Evolutionary conservation across 1,140 invertebrate species (phyloP).

Genomic region (Formica exsecta): DNA sequence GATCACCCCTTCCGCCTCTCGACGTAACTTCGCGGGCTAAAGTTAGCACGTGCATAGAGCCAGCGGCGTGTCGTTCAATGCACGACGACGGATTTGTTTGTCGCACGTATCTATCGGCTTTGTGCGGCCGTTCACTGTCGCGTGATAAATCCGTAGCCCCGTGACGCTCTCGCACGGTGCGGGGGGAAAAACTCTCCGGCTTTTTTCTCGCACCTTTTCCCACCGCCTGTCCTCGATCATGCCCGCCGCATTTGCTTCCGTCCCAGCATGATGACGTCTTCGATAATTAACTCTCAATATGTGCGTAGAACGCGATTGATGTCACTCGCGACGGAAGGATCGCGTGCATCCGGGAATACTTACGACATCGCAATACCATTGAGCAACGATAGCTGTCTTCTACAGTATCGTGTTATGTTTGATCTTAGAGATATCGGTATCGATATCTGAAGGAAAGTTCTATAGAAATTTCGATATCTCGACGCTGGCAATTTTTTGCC

Average conservation of each 20-base stretch:
- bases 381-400: neutral
- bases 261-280: neutral
- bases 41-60: slow-evolving; percentile 48
- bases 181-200: slow-evolving; percentile 23
- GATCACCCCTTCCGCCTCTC: neutral
- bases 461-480: neutral
- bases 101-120: slow-evolving; percentile 60
- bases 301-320: slow-evolving; percentile 61
- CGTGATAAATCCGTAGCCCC: slow-evolving; percentile 77
- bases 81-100: slow-evolving; percentile 51
- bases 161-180: slow-evolving; percentile 53
- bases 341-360: neutral
- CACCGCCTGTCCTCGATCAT: slow-evolving; percentile 33
- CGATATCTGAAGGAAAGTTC: neutral
- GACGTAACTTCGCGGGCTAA: slow-evolving; percentile 45
- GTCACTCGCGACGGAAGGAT: neutral
- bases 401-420: slow-evolving; percentile 7
- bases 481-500: neutral
- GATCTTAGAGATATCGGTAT: neutral
- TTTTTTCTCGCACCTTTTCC: slow-evolving; percentile 49
- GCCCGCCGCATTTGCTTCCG: slow-evolving; percentile 46
- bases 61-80: slow-evolving; percentile 51
- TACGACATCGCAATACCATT: neutral
- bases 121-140: slow-evolving; percentile 76
- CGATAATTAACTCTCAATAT: slow-evolving; percentile 5